Evolutionary conservation across 2,797 vertebrate genomes (phyloP), one percentile per base, ranked within the genome.

Genomic region (Taeniopygia guttata): DNA sequence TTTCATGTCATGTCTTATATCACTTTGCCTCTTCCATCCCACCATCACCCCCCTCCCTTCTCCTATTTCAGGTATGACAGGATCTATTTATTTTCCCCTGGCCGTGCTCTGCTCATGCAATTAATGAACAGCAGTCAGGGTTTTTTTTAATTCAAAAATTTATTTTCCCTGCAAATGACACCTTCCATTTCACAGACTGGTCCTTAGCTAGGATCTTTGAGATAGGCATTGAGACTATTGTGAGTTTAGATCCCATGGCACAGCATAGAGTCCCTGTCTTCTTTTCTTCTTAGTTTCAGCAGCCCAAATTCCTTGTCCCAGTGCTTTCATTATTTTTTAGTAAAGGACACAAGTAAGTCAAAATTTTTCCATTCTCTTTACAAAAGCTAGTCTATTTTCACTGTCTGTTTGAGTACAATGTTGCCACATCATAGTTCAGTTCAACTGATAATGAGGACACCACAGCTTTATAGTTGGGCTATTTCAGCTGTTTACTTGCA

Each of bases 31-130:
- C 52, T 75, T 68, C 48, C 58, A 29, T 49, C 9, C n/a, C n/a
- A 67, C 27, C 19, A 58, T n/a, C 26, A 27, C 42, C 48, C 88
- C 88, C 43, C 58, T 91, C 42, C n/a, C 23, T 90, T 83, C 83
- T 89, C 69, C 45, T 64, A 68, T 91, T 87, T 74, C 64, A 70
- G 34, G 4, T 85, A 36, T 89, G 84, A 94, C 59, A 93, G 51
- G 48, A 64, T 49, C 55, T 76, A 94, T 93, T 93, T 66, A 63
- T 93, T 85, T 92, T 90, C 62, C 78, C 7, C 36, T 20, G 10
- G 19, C 10, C 43, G 46, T 77, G 34, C 46, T 62, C 48, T 70
- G n/a, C 10, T 52, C 43, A 58, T 19, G 7, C 23, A 84, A 67
- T 54, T 94, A 91, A 91, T 34, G 34, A 66, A 73, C 5, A 16